Evolutionary conservation across 1,140 invertebrate genomes (phyloP).

Genomic region (Hyphantria cunea): DNA sequence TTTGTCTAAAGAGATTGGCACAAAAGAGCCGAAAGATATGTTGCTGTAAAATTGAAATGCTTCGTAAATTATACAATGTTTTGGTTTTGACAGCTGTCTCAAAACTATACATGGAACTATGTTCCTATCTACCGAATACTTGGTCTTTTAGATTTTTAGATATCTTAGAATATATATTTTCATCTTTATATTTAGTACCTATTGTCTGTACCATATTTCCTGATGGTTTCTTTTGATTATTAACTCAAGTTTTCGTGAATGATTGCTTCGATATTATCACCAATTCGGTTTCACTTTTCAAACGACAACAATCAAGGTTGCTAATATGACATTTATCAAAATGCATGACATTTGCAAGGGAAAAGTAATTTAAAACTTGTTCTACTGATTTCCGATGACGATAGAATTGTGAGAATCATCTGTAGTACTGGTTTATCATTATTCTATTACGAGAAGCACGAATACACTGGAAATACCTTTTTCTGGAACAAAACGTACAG

Average conservation of each 20-base stretch:
- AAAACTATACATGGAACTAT: slow-evolving; percentile 39
- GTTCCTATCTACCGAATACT: too few relatives aligned
- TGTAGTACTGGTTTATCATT: slow-evolving; percentile 30
- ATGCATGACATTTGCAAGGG: slow-evolving; percentile 3
- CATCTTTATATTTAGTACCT: slow-evolving; percentile 3
- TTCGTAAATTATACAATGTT: slow-evolving; percentile 50
- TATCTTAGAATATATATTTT: slow-evolving; percentile 3
- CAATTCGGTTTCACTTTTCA: slow-evolving; percentile 4
- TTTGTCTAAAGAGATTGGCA: slow-evolving; percentile 28
- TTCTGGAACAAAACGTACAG: slow-evolving; percentile 51
- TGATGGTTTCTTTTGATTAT: slow-evolving; percentile 16
- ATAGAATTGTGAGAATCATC: slow-evolving; percentile 19
- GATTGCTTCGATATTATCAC: slow-evolving; percentile 17
- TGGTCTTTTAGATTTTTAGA: too few relatives aligned
- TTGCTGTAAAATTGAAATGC: slow-evolving; percentile 44
- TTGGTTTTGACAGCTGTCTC: slow-evolving; percentile 42
- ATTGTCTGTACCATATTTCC: slow-evolving; percentile 1
- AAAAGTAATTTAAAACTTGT: slow-evolving; percentile 2
- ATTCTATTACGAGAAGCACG: slow-evolving; percentile 51
- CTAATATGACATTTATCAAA: not conserved
- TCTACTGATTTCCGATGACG: not conserved
- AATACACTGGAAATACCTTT: slow-evolving; percentile 43
- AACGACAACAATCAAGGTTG: slow-evolving; percentile 3
- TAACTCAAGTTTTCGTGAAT: slow-evolving; percentile 1
- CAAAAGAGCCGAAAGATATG: slow-evolving; percentile 49